Evolutionary conservation across 2,113 vertebrate species (phyloP), one percentile per base, ranked within the genome.

Genomic region (Neogobius melanostomus): DNA sequence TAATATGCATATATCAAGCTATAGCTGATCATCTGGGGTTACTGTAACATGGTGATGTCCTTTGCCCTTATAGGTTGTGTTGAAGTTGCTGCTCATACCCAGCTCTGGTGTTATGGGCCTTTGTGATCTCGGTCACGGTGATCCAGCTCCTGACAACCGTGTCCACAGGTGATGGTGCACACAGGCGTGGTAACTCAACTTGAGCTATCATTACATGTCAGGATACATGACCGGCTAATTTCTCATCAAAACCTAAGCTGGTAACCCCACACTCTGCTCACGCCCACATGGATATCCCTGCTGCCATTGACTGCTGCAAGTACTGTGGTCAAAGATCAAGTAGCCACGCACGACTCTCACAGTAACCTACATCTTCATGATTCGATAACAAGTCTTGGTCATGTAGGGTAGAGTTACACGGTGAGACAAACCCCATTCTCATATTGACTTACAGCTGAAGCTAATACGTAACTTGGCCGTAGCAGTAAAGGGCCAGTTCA

Each of bases 351-450:
- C 1, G 6, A 74, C 65, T 79, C 8, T 2, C 66, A 65, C 82
- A 77, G 87, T 87, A 80, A 82, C 85, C 88, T 72, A 76, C 66
- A 75, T 86, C 53, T 69, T 51, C 43, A 79, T 85, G 75, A 86
- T 87, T 81, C 4, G 0, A 68, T 64, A 76, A 66, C 66, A 52
- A 45, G 66, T 46, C 36, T 17, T 11, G 11, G 64, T 72, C 72
- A 57, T 52, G 56, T 8, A 67, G 64, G 8, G 14, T 83, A 65
- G 71, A 71, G 81, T 87, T 87, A 68, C 84, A 17, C 9, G n/a
- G 47, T 66, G 72, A 67, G 54, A 60, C 66, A 72, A 52, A 59
- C 63, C 28, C 43, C 60, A n/a, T 44, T 17, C 54, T 68, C 52
- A 76, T 82, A 78, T 87, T 75, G 51, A 56, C 46, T 88, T 86